phyloP scores from a whole-genome alignment of 2,888 invertebrate genomes.

The Stegophylla sp. region DNA sequence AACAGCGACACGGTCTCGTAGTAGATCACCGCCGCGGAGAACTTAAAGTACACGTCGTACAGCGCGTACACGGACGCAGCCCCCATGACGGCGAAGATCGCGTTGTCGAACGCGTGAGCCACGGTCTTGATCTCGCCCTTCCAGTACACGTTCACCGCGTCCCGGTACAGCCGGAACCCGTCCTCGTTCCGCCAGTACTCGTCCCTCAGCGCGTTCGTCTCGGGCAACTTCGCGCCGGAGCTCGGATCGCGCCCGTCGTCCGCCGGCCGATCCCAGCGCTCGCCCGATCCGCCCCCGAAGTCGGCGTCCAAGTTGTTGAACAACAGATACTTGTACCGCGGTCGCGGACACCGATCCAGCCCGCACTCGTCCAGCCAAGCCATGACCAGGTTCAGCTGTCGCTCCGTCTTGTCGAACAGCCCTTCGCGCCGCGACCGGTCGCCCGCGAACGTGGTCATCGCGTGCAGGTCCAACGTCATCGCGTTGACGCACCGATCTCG shows the following conservation, averaged over 20 bases:
- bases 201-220: not conserved
- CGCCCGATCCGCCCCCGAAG: no score
- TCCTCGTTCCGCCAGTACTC: not conserved
- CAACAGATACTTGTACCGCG: not conserved
- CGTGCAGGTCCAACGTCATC: not conserved
- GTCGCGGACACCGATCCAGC: not conserved
- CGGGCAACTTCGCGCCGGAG: not conserved
- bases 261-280: no score
- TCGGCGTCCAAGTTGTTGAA: not conserved
- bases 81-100: accelerated
- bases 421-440: no score
- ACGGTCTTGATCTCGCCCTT: not conserved
- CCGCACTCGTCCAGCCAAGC: not conserved
- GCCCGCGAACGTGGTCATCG: not conserved
- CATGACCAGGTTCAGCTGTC: not conserved
- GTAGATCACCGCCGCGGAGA: not conserved
- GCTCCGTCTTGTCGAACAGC: not conserved
- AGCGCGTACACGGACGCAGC: not conserved
- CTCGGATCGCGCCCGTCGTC: not conserved
- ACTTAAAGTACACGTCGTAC: not conserved
- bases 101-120: not conserved
- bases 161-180: accelerated
- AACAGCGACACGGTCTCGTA: not conserved
- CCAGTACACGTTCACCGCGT: not conserved
- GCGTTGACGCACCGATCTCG: not conserved